Percentiles rank a stretch among this genome's conserved stretches.
Evolutionary conservation across 1,140 invertebrate species (phyloP).

Genomic region (Galleria mellonella): DNA sequence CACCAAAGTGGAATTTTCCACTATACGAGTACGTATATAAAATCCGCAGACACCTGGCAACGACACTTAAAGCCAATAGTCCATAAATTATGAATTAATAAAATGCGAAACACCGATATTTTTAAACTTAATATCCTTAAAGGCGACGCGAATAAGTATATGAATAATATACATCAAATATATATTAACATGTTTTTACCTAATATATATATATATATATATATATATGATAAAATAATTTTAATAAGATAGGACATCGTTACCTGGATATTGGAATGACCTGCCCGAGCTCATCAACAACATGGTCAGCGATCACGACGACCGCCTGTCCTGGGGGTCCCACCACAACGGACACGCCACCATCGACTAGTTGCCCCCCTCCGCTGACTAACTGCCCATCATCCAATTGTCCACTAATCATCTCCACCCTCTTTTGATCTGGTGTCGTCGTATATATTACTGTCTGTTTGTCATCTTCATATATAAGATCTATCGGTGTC

Average conservation of each 20-base stretch:
- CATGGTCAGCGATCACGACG: constrained; percentile 65
- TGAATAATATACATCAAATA: constrained; percentile 8
- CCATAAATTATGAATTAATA: constrained; percentile 26
- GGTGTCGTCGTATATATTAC: constrained; percentile 85
- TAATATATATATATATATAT: constrained; percentile 2
- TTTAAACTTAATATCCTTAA: neutral
- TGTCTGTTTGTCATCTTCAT: constrained; percentile 87
- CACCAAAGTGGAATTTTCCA: constrained; percentile 28
- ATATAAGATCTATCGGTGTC: constrained; percentile 85
- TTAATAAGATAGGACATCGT: constrained; percentile 2
- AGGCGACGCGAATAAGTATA: neutral
- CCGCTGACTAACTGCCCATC: constrained; percentile 56
- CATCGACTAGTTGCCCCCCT: constrained; percentile 57
- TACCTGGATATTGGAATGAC: constrained; percentile 73
- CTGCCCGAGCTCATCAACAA: constrained; percentile 66
- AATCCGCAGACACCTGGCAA: constrained; percentile 20
- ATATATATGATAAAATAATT: neutral
- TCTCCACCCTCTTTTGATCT: constrained; percentile 71
- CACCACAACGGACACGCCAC: constrained; percentile 68
- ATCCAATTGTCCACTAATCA: constrained; percentile 69
- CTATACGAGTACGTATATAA: constrained; percentile 10
- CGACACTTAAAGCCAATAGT: constrained; percentile 22
- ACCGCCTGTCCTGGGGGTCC: constrained; percentile 64
- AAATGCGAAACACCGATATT: constrained; percentile 19
- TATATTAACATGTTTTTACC: too few species aligned